Conservation (phyloP, 2,888 invertebrate species). For the Hypomecis atomaria region DNA sequence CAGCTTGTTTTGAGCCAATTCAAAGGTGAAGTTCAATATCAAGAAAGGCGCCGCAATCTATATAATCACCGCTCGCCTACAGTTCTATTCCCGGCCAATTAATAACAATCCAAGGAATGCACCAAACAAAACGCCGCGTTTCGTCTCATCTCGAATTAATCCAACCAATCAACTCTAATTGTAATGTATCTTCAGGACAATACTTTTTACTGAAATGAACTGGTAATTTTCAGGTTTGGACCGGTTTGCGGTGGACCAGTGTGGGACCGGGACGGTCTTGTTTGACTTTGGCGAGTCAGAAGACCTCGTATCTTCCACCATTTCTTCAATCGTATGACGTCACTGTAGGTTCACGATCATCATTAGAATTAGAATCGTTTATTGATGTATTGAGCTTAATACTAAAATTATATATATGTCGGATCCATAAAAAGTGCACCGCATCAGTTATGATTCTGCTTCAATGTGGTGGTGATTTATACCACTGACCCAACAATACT, state of each 20-base stretch:
- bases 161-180: conserved; percentile 42
- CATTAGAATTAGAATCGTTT: too few species aligned
- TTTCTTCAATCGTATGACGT: too few species aligned
- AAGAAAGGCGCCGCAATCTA: not conserved
- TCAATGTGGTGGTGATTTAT: too few species aligned
- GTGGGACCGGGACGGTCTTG: conserved; percentile 26
- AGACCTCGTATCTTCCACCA: too few species aligned
- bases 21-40: conserved; percentile 7
- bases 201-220: conserved; percentile 18
- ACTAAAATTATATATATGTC: too few species aligned
- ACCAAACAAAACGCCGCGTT: conserved; percentile 23
- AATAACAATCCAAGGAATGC: conserved; percentile 23
- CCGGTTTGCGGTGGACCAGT: conserved; percentile 24
- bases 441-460: too few species aligned
- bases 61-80: not conserved
- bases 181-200: conserved; percentile 35
- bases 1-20: not conserved
- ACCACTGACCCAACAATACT: too few species aligned
- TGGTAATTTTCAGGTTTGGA: conserved; percentile 18
- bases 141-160: conserved; percentile 40
- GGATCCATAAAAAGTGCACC: too few species aligned
- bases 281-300: not conserved
- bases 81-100: conserved; percentile 25
- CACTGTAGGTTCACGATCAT: too few species aligned
- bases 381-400: too few species aligned